Percentiles rank a stretch among this genome's conserved stretches.
Evolutionary conservation across 2,797 vertebrate species (phyloP).

Genomic region (Microcaecilia unicolor): DNA sequence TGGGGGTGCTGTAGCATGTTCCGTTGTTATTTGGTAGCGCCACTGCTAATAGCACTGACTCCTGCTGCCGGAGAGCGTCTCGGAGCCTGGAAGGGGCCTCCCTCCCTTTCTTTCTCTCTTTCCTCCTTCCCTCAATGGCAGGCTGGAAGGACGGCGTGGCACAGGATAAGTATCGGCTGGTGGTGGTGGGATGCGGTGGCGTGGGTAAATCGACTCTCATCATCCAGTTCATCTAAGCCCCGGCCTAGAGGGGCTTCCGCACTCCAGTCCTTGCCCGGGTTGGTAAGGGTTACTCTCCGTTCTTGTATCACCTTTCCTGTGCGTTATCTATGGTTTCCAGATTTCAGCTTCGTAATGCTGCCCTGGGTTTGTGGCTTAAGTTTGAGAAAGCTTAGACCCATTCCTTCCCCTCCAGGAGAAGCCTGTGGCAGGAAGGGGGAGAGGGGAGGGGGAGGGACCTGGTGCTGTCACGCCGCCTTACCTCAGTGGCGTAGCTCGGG

Average conservation of each 20-base stretch:
- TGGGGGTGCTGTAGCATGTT: background rate
- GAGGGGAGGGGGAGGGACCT: no score
- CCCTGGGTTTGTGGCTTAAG: no score
- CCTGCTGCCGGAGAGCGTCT: background rate
- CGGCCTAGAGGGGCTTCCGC: background rate
- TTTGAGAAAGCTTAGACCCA: no score
- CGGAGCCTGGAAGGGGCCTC: background rate
- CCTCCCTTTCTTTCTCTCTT: background rate
- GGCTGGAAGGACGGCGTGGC: slow-evolving; percentile 89
- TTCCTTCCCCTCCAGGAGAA: no score
- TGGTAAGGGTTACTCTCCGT: no score
- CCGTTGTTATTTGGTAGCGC: background rate
- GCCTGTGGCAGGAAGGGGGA: no score
- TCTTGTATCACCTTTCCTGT: no score
- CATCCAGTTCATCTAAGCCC: slow-evolving; percentile 93
- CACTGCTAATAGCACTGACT: no score
- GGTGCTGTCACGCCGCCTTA: no score
- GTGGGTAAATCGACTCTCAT: slow-evolving; percentile 94
- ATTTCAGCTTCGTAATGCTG: no score
- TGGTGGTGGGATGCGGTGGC: slow-evolving; percentile 92
- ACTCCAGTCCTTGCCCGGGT: background rate
- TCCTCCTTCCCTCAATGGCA: slow-evolving; percentile 67
- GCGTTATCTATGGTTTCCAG: no score
- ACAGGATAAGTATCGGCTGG: slow-evolving; percentile 95
- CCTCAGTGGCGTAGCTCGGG: no score